These are phyloP conservation scores for Panagrolaimus sp. DNA, from an alignment of 1,140 invertebrate genomes.

Conservation along the genomic window DNA sequence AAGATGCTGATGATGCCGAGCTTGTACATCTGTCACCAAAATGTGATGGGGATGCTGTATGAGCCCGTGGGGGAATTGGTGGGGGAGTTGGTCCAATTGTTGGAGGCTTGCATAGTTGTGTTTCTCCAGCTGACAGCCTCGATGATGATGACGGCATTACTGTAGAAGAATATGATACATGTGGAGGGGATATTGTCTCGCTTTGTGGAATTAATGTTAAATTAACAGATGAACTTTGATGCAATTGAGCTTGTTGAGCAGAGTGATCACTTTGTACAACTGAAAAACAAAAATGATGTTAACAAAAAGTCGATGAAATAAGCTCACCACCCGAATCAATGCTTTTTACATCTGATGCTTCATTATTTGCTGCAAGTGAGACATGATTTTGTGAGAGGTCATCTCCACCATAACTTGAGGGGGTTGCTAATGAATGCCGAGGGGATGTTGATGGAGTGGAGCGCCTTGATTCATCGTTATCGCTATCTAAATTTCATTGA, in stretches of 20 bases:
- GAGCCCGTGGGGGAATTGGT: constrained; percentile 50
- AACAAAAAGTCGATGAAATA: background rate
- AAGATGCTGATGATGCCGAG: constrained; percentile 14
- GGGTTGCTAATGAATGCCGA: constrained; percentile 55
- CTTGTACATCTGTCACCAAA: constrained; percentile 3
- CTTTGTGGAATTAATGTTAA: background rate
- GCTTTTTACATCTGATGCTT: constrained; percentile 40
- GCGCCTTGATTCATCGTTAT: constrained; percentile 50
- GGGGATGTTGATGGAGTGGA: constrained; percentile 58
- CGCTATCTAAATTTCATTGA: constrained; percentile 25
- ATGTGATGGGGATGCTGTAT: constrained; percentile 19
- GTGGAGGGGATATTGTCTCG: constrained; percentile 12
- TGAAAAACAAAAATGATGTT: constrained; percentile 30
- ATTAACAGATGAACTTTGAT: constrained; percentile 8
- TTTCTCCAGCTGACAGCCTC: constrained; percentile 16
- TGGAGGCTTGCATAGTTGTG: background rate
- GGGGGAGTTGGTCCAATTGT: constrained; percentile 33
- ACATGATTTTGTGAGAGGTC: constrained; percentile 39
- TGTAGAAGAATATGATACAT: constrained; percentile 10
- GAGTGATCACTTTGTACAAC: constrained; percentile 59
- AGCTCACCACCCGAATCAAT: constrained; percentile 56
- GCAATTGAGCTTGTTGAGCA: constrained; percentile 37
- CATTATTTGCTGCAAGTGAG: constrained; percentile 23
- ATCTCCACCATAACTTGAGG: constrained; percentile 55
- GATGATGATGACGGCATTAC: background rate